phyloP scores from a whole-genome alignment of 2,888 invertebrate species.

The Scotopteryx bipunctaria region DNA sequence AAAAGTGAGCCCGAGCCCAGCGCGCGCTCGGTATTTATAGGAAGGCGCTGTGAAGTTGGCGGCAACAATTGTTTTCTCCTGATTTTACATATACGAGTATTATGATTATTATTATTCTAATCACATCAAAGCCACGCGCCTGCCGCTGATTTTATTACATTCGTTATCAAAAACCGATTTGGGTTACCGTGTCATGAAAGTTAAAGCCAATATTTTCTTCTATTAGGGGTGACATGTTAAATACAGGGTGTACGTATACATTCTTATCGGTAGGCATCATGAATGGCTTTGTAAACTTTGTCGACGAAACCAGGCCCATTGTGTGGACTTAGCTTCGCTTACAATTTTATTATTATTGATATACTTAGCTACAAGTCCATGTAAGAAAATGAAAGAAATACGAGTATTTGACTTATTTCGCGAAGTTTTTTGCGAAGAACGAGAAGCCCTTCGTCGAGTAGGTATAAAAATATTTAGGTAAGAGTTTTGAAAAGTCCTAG shows the following conservation, averaged over 20 bases:
- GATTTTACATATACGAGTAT: too few relatives aligned
- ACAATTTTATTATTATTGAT: constrained; percentile 30
- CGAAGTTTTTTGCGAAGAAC: not conserved
- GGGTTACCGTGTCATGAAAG: constrained; percentile 57
- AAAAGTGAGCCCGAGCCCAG: too few relatives aligned
- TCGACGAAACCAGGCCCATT: constrained; percentile 52
- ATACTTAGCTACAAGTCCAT: constrained; percentile 3
- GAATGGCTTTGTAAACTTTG: constrained; percentile 59
- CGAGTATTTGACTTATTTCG: constrained; percentile 3
- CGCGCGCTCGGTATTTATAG: too few relatives aligned
- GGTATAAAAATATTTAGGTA: not conserved
- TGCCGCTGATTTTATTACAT: constrained; percentile 41
- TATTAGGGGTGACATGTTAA: constrained; percentile 65
- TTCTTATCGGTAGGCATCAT: constrained; percentile 43
- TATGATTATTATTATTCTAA: too few relatives aligned
- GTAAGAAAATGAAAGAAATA: constrained; percentile 3
- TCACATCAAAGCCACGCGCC: constrained; percentile 29
- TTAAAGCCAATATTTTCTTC: constrained; percentile 55
- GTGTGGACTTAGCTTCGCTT: constrained; percentile 40
- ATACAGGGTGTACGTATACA: constrained; percentile 45
- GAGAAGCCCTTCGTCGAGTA: not conserved
- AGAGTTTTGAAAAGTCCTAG: too few relatives aligned
- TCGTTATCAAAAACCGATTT: constrained; percentile 55
- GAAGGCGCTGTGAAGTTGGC: too few relatives aligned
- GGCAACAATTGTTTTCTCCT: too few relatives aligned